A percentile compares a stretch with the other conserved stretches of the same genome.
phyloP scores from a whole-genome alignment of 2,888 invertebrate species.

The Monopis laevigella region DNA sequence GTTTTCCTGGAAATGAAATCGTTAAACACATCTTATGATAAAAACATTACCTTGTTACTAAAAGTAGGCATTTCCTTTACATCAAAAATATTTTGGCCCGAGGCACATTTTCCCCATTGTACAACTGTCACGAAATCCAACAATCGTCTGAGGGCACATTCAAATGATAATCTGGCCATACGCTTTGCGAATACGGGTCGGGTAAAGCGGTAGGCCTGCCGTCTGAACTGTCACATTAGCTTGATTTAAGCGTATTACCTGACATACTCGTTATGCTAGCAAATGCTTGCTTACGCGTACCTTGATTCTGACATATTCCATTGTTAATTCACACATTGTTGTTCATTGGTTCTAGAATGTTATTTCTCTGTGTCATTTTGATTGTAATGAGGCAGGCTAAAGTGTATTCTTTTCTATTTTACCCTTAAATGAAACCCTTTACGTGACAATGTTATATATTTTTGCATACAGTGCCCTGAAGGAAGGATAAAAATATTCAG shows the following conservation, averaged over 20 bases:
- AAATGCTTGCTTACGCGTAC: slow-evolving; percentile 10
- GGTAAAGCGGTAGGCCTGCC: slow-evolving; percentile 28
- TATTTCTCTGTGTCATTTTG: too few relatives aligned
- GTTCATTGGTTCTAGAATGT: slow-evolving; percentile 1
- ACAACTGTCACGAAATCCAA: slow-evolving; percentile 52
- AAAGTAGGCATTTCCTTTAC: slow-evolving; percentile 28
- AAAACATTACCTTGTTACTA: slow-evolving; percentile 34
- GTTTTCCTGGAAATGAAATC: too few relatives aligned
- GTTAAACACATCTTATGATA: slow-evolving; percentile 25
- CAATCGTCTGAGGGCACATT: slow-evolving; percentile 61
- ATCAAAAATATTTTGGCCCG: slow-evolving; percentile 41
- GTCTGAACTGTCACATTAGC: slow-evolving; percentile 54
- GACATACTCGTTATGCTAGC: slow-evolving; percentile 28
- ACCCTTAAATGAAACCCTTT: too few relatives aligned
- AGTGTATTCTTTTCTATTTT: too few relatives aligned
- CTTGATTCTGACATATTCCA: slow-evolving; percentile 11
- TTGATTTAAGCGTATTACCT: slow-evolving; percentile 57
- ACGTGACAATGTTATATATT: too few relatives aligned
- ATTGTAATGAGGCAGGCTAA: too few relatives aligned
- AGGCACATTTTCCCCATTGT: slow-evolving; percentile 46
- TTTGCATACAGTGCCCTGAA: too few relatives aligned
- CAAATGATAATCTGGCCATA: slow-evolving; percentile 63
- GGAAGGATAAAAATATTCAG: too few relatives aligned
- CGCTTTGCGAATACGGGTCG: slow-evolving; percentile 39
- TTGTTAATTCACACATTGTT: slow-evolving; percentile 6